Conservation (phyloP, 1,140 invertebrate genomes). For the Halyomorpha halys region DNA sequence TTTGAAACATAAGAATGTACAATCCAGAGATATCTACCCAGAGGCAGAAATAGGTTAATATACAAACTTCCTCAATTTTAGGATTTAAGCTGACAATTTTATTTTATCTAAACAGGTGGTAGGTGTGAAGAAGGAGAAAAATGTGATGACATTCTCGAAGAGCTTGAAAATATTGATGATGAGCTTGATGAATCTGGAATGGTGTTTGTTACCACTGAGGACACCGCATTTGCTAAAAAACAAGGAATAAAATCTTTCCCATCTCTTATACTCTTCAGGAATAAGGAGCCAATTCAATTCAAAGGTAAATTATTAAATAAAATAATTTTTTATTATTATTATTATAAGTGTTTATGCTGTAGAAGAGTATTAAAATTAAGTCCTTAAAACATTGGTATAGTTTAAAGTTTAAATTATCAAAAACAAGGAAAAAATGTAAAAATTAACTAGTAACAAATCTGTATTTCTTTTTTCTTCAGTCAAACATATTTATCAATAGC, state of each 20-base stretch:
- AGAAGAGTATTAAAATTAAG: too few relatives aligned
- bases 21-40: too few relatives aligned
- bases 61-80: too few relatives aligned
- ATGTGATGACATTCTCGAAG: conserved; percentile 72
- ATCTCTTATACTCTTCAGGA: conserved; percentile 78
- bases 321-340: too few relatives aligned
- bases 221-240: conserved; percentile 68
- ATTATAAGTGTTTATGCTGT: too few relatives aligned
- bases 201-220: conserved; percentile 87
- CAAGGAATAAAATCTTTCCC: conserved; percentile 76
- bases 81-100: too few relatives aligned
- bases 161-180: conserved; percentile 87
- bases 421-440: too few relatives aligned
- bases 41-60: too few relatives aligned
- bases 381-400: too few relatives aligned
- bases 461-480: not conserved
- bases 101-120: conserved; percentile 45
- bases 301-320: conserved; percentile 41
- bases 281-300: conserved; percentile 72
- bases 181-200: conserved; percentile 87
- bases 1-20: too few relatives aligned
- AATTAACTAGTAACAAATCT: not conserved
- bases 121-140: conserved; percentile 76
- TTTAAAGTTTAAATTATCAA: too few relatives aligned
- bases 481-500: not conserved